These are phyloP conservation scores for Drosophila triauraria DNA, from an alignment of 1,140 invertebrate species.

Conservation along the genomic window DNA sequence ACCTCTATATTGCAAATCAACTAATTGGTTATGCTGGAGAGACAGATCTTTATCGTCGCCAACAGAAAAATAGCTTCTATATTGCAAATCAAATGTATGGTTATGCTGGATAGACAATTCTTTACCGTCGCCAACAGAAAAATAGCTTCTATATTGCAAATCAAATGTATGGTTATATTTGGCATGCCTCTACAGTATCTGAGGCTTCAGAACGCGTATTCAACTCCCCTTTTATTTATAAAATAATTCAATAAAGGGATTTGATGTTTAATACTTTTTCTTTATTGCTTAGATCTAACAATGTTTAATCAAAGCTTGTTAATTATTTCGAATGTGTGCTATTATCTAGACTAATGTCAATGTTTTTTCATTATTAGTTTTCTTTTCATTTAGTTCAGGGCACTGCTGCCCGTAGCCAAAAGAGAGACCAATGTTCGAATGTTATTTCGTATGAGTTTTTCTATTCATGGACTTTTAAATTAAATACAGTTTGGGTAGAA, in stretches of 20 bases:
- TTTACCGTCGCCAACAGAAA: too few relatives aligned
- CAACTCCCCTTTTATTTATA: background rate
- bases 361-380: conserved; percentile 23
- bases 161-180: too few relatives aligned
- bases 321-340: conserved; percentile 52
- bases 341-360: conserved; percentile 50
- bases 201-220: background rate
- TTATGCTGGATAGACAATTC: too few relatives aligned
- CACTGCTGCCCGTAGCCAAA: conserved; percentile 16
- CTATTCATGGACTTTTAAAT: conserved; percentile 39
- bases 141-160: too few relatives aligned
- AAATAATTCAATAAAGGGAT: background rate
- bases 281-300: conserved; percentile 52
- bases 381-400: conserved; percentile 1
- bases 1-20: too few relatives aligned
- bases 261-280: conserved; percentile 46
- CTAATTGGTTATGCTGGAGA: too few relatives aligned
- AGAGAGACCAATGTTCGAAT: conserved; percentile 37
- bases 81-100: too few relatives aligned
- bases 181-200: too few relatives aligned
- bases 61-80: too few relatives aligned
- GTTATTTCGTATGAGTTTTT: conserved; percentile 39
- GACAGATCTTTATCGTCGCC: too few relatives aligned
- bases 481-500: conserved; percentile 55
- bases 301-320: conserved; percentile 53